Evolutionary conservation across 1,140 invertebrate genomes (phyloP).

Genomic region (Nephila pilipes): DNA sequence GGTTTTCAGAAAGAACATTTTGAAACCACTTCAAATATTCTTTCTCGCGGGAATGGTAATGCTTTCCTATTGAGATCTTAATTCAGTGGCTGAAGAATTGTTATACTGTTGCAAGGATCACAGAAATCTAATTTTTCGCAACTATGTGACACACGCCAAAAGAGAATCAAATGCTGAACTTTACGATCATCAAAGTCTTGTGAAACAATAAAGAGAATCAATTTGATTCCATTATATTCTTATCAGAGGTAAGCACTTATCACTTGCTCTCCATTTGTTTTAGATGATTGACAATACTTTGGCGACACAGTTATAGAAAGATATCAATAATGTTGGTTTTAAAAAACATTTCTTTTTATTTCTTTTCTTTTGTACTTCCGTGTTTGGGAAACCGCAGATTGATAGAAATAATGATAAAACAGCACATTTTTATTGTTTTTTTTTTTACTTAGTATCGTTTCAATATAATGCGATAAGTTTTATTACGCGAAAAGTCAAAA

Average conservation of each 20-base stretch:
- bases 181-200: background rate
- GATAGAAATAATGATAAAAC: background rate
- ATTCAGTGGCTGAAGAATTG: too few species aligned
- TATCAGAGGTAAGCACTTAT: background rate
- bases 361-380: background rate
- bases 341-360: background rate
- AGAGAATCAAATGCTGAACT: background rate
- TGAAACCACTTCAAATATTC: too few species aligned
- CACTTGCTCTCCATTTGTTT: constrained; percentile 27
- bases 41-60: too few species aligned
- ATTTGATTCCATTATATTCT: background rate
- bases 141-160: too few species aligned
- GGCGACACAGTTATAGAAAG: constrained; percentile 30
- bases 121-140: too few species aligned
- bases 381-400: constrained; percentile 7
- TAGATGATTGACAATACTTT: constrained; percentile 29
- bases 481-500: too few species aligned
- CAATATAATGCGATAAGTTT: too few species aligned
- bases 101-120: too few species aligned
- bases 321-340: background rate
- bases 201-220: constrained; percentile 2
- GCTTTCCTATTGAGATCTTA: too few species aligned
- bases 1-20: too few species aligned
- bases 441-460: too few species aligned
- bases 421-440: background rate